Evolutionary conservation across 2,888 invertebrate genomes (phyloP), one percentile per base, ranked within the genome.

Genomic region (Eristalinus aeneus): DNA sequence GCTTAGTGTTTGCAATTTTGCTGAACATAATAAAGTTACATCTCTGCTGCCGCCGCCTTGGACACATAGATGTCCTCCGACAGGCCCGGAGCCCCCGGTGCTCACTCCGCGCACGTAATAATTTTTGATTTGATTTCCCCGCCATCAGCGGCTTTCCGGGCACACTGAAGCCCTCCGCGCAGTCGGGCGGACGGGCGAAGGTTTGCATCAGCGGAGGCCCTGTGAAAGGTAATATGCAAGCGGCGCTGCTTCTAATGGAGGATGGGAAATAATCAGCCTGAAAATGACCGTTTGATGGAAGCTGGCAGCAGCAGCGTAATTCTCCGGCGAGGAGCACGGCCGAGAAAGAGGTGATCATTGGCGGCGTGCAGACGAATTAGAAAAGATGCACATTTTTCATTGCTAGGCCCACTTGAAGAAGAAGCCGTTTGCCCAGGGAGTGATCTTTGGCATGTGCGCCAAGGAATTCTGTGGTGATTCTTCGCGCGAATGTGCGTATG

Each of bases 371-470:
- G 82, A 78, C 65, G 86, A 82, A 86, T 86, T 86, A 86, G 81
- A 86, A 81, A 77, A 86, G 86, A 82, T 82, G 82, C 69, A 82
- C 78, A 82, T 81, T 81, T 82, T 86, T 78, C 86, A 82, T 86
- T 68, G 73, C 65, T 16, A 76, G 86, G 74, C 56, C 86, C 86
- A 86, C 71, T 86, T 86, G 77, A 75, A 74, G 74, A 73, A 74
- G 74, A 73, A 71, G 61, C 82, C 73, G 74, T 77, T 82, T 71
- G 81, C 73, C 65, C 77, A 65, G 54, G 39, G 73, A 78, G 61
- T 86, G 86, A 86, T 86, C 82, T 86, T 82, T 82, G 82, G 86
- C 86, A 82, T 86, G 86, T 77, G 86, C 86, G 54, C 82, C 46
- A 31, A 86, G 71, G 67, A 86, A 82, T 86, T 77, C 82, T 86